These are phyloP conservation scores for Haliaeetus leucogaster DNA, from an alignment of 2,113 vertebrate species.

Conservation along the genomic window DNA sequence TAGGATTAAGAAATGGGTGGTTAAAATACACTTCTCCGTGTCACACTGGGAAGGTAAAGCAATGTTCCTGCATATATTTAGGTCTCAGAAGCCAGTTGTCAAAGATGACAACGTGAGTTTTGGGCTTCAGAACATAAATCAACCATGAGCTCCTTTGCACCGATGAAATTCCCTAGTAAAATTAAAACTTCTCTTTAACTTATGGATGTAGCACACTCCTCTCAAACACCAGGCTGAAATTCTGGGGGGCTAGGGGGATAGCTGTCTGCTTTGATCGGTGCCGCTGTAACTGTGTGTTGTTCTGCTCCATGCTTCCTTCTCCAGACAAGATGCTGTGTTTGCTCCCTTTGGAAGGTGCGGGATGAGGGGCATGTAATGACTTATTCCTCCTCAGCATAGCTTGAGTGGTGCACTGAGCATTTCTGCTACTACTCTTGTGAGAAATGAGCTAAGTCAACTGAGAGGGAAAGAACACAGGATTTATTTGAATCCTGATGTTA, in stretches of 20 bases:
- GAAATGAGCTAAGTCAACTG: neutral
- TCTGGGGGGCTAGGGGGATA: too few relatives aligned
- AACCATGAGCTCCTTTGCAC: neutral
- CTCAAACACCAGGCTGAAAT: too few relatives aligned
- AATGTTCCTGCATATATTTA: neutral
- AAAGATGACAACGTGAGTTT: neutral
- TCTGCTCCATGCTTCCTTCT: neutral
- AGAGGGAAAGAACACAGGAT: neutral
- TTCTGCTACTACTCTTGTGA: neutral
- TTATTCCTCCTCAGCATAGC: too few relatives aligned
- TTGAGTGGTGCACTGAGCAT: neutral
- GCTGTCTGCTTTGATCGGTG: too few relatives aligned
- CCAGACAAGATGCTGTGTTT: too few relatives aligned
- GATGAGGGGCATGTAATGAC: neutral
- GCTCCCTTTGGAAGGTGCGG: neutral
- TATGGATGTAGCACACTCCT: too few relatives aligned
- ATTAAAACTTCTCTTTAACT: neutral
- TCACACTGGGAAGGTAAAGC: neutral
- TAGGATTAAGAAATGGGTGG: neutral
- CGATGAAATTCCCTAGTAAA: neutral
- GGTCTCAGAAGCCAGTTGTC: too few relatives aligned
- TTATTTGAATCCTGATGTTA: neutral
- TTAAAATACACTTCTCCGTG: neutral
- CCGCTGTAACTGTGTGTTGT: neutral
- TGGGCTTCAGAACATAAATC: neutral